Percentiles rank a stretch among this genome's conserved stretches.
These are phyloP conservation scores for Periplaneta americana DNA, from an alignment of 1,140 invertebrate genomes.

Conservation along the genomic window DNA sequence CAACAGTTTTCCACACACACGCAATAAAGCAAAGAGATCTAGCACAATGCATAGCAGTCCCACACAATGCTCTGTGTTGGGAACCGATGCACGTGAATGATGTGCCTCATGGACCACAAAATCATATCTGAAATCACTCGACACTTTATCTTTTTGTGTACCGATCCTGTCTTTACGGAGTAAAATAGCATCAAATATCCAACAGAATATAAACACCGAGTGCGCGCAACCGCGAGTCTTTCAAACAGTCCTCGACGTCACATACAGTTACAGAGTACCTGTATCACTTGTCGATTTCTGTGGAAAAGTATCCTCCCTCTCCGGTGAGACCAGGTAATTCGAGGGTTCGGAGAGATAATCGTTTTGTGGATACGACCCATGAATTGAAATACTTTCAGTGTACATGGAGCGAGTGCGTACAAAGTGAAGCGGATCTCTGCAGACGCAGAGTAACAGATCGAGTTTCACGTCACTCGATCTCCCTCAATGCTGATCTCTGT, in stretches of 20 bases:
- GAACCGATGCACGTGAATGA: too few species aligned
- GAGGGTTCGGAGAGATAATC: not conserved
- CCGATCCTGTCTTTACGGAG: not conserved
- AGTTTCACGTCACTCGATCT: not conserved
- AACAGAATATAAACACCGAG: not conserved
- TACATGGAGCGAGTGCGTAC: not conserved
- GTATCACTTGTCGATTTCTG: not conserved
- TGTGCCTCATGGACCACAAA: not conserved
- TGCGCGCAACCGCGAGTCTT: not conserved
- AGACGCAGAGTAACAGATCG: not conserved
- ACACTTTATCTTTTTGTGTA: not conserved
- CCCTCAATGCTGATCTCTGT: not conserved
- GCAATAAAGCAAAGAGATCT: too few species aligned
- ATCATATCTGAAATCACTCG: not conserved
- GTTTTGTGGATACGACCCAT: not conserved
- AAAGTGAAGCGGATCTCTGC: not conserved
- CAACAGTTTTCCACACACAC: too few species aligned
- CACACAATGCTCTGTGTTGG: too few species aligned
- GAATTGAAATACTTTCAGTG: not conserved
- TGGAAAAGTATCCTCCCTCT: not conserved
- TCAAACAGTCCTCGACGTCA: not conserved
- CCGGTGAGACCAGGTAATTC: not conserved
- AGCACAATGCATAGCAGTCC: too few species aligned
- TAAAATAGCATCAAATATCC: not conserved
- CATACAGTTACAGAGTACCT: not conserved